A percentile compares a stretch with the other conserved stretches of the same genome.
Conservation (phyloP, 2,888 invertebrate species). For the Embidobia sp. region DNA sequence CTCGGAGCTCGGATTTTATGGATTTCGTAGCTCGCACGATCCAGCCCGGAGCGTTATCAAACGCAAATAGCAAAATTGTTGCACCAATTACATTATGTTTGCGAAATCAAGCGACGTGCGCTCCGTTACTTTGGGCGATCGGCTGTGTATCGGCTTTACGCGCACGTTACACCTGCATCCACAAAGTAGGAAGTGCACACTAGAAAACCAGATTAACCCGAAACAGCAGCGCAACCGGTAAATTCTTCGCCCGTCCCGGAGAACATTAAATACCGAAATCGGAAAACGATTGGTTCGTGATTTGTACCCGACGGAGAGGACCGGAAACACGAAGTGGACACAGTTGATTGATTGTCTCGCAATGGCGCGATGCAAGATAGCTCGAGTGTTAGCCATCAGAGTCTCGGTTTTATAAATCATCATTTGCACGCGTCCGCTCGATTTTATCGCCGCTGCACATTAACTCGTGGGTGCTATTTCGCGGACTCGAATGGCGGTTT, state of each 20-base stretch:
- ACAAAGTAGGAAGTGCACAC: constrained; percentile 20
- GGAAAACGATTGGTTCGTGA: constrained; percentile 51
- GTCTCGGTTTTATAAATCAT: constrained; percentile 20
- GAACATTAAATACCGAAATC: constrained; percentile 52
- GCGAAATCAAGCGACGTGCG: constrained; percentile 50
- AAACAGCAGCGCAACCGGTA: constrained; percentile 23
- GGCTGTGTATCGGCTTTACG: constrained; percentile 30
- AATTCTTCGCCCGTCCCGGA: too few relatives aligned
- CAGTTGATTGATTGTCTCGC: constrained; percentile 43
- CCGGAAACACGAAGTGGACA: constrained; percentile 47
- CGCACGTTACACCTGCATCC: constrained; percentile 38
- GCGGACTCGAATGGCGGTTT: too few relatives aligned
- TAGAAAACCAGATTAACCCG: constrained; percentile 44
- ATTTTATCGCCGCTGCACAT: constrained; percentile 1
- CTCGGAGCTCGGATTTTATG: constrained; percentile 1
- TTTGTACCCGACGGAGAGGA: constrained; percentile 35
- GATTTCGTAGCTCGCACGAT: constrained; percentile 2
- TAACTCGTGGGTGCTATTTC: too few relatives aligned
- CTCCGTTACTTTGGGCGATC: constrained; percentile 40
- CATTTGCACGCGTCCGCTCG: constrained; percentile 8
- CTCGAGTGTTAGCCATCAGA: constrained; percentile 11
- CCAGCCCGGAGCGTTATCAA: constrained; percentile 10
- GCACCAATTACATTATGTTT: constrained; percentile 48
- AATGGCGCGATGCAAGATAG: constrained; percentile 18
- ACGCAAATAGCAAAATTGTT: constrained; percentile 41